phyloP scores from a whole-genome alignment of 2,797 vertebrate species.

The Acropternis orthonyx region DNA sequence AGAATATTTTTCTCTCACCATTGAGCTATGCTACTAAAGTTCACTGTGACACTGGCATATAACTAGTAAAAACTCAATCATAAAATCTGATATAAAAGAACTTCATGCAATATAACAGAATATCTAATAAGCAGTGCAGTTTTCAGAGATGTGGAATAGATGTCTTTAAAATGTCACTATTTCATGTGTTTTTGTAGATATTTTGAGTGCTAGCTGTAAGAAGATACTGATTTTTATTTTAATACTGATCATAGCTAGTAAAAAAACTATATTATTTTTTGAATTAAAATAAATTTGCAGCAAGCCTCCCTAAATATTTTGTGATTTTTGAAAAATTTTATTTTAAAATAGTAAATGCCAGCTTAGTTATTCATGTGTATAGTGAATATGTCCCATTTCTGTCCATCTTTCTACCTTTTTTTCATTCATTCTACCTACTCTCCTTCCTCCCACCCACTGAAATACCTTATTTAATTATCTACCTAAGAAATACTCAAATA shows the following conservation, averaged over 20 bases:
- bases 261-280: neutral
- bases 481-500: neutral
- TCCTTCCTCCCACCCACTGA: neutral
- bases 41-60: neutral
- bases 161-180: slow-evolving; percentile 50
- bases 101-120: slow-evolving; percentile 33
- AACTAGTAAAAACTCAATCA: slow-evolving; percentile 31
- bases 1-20: slow-evolving; percentile 20
- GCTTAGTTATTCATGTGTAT: neutral
- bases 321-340: neutral
- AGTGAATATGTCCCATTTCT: neutral
- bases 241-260: neutral
- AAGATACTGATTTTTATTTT: slow-evolving; percentile 34
- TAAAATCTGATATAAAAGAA: slow-evolving; percentile 25
- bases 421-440: neutral
- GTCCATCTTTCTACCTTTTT: neutral
- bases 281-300: neutral
- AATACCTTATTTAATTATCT: neutral
- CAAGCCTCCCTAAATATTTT: neutral
- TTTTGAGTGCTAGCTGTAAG: slow-evolving; percentile 1
- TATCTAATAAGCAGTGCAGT: slow-evolving; percentile 43
- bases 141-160: slow-evolving; percentile 22
- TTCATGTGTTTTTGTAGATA: neutral
- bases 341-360: neutral
- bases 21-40: slow-evolving; percentile 1